phyloP scores from a whole-genome alignment of 2,888 invertebrate genomes.

The Melolontha melolontha region DNA sequence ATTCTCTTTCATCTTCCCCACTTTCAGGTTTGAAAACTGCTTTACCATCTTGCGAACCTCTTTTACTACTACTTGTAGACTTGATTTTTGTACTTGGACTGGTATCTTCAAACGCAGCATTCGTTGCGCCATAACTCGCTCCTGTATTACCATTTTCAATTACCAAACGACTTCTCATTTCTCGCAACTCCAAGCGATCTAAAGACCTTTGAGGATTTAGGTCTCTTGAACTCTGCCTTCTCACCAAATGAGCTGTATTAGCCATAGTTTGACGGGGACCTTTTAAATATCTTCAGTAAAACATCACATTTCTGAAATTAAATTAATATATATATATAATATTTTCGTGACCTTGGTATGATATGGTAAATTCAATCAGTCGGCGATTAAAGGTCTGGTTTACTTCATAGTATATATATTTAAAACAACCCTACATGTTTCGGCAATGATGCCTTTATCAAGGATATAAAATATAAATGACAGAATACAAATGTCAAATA shows the following conservation, averaged over 20 bases:
- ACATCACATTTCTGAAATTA: slow-evolving; percentile 38
- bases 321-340: neutral
- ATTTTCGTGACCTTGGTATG: too few species aligned
- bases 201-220: slow-evolving; percentile 82
- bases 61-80: slow-evolving; percentile 69
- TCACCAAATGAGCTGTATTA: slow-evolving; percentile 89
- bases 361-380: too few species aligned
- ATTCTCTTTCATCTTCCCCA: slow-evolving; percentile 83
- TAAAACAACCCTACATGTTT: too few species aligned
- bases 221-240: slow-evolving; percentile 90
- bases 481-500: too few species aligned
- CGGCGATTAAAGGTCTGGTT: too few species aligned
- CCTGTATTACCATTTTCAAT: slow-evolving; percentile 53
- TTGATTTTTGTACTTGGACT: slow-evolving; percentile 68
- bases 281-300: slow-evolving; percentile 9
- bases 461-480: too few species aligned
- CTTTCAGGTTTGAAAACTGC: slow-evolving; percentile 75
- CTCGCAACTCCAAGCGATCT: slow-evolving; percentile 88
- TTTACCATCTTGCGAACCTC: slow-evolving; percentile 72
- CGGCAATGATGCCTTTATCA: too few species aligned
- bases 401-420: too few species aligned
- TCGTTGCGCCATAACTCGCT: slow-evolving; percentile 86
- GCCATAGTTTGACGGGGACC: slow-evolving; percentile 72
- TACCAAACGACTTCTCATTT: slow-evolving; percentile 84
- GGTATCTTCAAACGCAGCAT: slow-evolving; percentile 81